Conservation (phyloP, 2,797 vertebrate species). For the Lutjanus campechanus region DNA sequence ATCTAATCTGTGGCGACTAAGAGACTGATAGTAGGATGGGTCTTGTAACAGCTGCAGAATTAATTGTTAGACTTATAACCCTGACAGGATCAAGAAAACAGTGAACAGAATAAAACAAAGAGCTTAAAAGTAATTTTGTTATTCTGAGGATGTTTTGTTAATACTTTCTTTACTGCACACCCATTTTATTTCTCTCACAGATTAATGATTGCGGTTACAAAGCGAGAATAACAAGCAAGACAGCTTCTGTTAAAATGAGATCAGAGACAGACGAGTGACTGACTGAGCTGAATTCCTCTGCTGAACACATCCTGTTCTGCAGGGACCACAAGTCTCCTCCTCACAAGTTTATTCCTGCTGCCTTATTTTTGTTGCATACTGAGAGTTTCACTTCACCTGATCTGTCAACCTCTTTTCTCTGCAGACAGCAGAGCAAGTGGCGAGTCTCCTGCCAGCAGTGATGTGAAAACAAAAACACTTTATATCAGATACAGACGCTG, state of each 20-base stretch:
- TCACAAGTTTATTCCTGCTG: constrained; percentile 35
- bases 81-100: constrained; percentile 8
- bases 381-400: constrained; percentile 51
- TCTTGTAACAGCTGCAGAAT: neutral
- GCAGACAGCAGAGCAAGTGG: constrained; percentile 18
- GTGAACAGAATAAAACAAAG: neutral
- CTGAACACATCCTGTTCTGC: constrained; percentile 36
- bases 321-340: constrained; percentile 11
- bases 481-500: neutral
- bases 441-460: constrained; percentile 5
- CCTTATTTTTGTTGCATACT: constrained; percentile 38
- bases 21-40: too few species aligned
- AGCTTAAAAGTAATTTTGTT: neutral
- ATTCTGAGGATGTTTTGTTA: constrained; percentile 6
- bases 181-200: constrained; percentile 21
- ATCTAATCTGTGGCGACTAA: too few species aligned
- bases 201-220: constrained; percentile 12
- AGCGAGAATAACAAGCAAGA: constrained; percentile 41
- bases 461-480: constrained; percentile 29
- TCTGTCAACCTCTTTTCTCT: constrained; percentile 43
- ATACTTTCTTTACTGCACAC: constrained; percentile 3
- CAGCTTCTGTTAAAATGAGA: constrained; percentile 17
- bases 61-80: neutral
- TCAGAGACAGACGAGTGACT: constrained; percentile 36
- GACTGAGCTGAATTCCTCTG: constrained; percentile 45